These are phyloP conservation scores for Parapristionchus giblindavisi DNA, from an alignment of 2,888 invertebrate species.

Conservation along the genomic window DNA sequence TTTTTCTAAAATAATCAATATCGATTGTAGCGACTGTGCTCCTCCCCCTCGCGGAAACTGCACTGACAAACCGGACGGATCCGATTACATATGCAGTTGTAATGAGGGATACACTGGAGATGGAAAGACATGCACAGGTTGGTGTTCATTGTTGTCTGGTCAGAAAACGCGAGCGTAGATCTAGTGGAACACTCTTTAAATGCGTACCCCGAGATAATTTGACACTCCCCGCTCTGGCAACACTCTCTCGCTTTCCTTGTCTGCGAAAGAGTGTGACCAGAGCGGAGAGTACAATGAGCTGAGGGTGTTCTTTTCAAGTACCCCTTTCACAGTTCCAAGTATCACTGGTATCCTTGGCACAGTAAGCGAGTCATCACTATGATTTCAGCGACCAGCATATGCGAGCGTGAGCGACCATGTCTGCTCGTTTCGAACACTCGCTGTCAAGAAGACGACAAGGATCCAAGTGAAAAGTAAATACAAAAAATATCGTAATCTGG, in stretches of 20 bases:
- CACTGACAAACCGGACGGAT: conserved; percentile 22
- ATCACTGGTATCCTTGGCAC: no score
- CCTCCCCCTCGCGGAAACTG: conserved; percentile 10
- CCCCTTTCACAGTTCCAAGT: no score
- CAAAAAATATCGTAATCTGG: no score
- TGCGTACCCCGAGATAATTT: neutral
- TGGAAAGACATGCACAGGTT: conserved; percentile 31
- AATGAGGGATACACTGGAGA: conserved; percentile 36
- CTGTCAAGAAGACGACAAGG: conserved; percentile 19
- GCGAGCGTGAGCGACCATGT: conserved; percentile 36
- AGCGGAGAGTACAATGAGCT: no score
- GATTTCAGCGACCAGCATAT: conserved; percentile 32
- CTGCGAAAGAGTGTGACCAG: no score
- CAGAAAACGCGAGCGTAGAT: neutral
- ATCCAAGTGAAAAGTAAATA: conserved; percentile 25
- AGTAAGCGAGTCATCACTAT: no score
- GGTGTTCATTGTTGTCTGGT: no score
- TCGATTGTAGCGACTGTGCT: conserved; percentile 15
- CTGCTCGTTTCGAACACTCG: conserved; percentile 22
- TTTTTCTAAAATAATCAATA: no score
- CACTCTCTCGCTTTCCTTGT: no score
- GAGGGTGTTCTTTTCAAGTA: no score
- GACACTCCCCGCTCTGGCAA: no score
- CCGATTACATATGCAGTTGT: conserved; percentile 33
- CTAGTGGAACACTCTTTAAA: neutral